These are phyloP conservation scores for Chloroceryle amazona DNA, from an alignment of 2,797 vertebrate species.

Conservation along the genomic window DNA sequence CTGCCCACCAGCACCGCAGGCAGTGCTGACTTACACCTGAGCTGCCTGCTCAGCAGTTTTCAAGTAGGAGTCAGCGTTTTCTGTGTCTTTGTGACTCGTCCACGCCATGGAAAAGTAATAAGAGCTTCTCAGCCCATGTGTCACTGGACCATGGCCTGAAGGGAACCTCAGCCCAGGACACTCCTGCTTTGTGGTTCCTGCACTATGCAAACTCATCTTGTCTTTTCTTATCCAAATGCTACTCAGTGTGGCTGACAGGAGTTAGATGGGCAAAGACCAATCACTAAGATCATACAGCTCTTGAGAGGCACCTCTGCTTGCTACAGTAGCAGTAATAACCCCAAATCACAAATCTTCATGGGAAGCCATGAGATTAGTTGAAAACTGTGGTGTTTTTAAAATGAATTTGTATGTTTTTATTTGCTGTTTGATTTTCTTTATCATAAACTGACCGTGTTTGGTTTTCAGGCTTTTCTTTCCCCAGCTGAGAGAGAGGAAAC, in stretches of 20 bases:
- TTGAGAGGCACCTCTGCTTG: neutral
- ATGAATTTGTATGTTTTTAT: neutral
- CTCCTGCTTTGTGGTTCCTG: neutral
- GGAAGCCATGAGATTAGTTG: neutral
- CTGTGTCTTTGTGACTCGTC: neutral
- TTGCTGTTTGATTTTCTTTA: neutral
- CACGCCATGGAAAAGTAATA: neutral
- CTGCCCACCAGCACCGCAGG: neutral
- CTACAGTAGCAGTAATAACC: neutral
- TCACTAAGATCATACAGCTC: neutral
- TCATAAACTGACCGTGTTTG: neutral
- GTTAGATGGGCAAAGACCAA: neutral
- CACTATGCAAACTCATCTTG: accelerated
- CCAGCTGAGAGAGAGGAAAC: neutral
- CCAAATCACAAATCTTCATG: neutral
- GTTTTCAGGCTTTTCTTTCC: neutral
- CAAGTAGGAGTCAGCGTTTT: neutral
- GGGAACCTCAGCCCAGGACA: neutral
- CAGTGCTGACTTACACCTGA: neutral
- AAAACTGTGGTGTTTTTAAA: neutral
- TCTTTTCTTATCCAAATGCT: neutral
- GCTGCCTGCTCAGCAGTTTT: neutral
- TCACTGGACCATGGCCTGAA: neutral
- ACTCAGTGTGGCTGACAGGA: accelerated
- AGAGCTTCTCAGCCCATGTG: neutral